These are phyloP conservation scores for Helostoma temminkii DNA, from an alignment of 2,797 vertebrate genomes.

Conservation along the genomic window DNA sequence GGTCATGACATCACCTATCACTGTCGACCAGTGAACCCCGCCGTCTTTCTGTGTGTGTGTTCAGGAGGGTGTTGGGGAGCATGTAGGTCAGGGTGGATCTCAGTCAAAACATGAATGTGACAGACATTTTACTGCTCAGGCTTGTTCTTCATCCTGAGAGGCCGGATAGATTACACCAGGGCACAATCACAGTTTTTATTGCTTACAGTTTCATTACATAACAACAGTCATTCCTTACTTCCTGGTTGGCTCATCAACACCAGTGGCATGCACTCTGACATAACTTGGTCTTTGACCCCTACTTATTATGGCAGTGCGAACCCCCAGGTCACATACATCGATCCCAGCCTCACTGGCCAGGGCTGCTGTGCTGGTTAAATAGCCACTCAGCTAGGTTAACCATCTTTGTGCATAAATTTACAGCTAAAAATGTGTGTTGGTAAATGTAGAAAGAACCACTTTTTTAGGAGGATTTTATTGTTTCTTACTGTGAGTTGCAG, in stretches of 20 bases:
- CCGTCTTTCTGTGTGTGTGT: slow-evolving; percentile 19
- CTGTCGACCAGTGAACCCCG: slow-evolving; percentile 23
- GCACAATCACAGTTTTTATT: neutral
- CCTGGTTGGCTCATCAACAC: slow-evolving; percentile 48
- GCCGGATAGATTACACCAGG: slow-evolving; percentile 3
- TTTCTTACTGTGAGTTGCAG: neutral
- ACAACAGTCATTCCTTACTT: slow-evolving; percentile 33
- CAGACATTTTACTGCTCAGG: slow-evolving; percentile 10
- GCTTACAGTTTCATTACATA: slow-evolving; percentile 29
- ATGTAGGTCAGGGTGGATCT: slow-evolving; percentile 45
- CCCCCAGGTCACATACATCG: slow-evolving; percentile 59
- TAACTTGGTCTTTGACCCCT: slow-evolving; percentile 60
- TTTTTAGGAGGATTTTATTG: slow-evolving; percentile 1
- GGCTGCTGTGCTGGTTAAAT: slow-evolving; percentile 54
- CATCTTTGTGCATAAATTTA: slow-evolving; percentile 31
- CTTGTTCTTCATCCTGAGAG: slow-evolving; percentile 21
- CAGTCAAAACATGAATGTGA: slow-evolving; percentile 8
- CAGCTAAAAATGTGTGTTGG: neutral
- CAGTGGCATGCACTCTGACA: slow-evolving; percentile 54
- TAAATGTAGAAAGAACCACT: neutral
- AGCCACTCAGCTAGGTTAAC: slow-evolving; percentile 39
- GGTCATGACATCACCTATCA: slow-evolving; percentile 57
- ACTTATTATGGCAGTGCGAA: slow-evolving; percentile 53
- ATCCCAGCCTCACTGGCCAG: slow-evolving; percentile 47
- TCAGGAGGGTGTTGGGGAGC: slow-evolving; percentile 19